Conservation (phyloP, 2,797 vertebrate species). For the Morelia viridis region DNA sequence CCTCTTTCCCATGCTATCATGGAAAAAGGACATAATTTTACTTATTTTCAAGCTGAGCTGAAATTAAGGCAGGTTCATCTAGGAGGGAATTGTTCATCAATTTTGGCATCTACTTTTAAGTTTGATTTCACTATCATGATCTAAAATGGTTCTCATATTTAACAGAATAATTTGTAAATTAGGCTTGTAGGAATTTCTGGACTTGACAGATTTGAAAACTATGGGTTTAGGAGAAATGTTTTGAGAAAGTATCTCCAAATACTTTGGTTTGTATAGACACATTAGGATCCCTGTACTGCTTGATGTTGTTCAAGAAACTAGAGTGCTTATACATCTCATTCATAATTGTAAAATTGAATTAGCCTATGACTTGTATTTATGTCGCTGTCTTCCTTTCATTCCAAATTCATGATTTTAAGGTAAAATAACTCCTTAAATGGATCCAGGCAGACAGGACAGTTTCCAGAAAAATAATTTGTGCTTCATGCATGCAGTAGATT, state of each 20-base stretch:
- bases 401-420: neutral
- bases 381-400: constrained; percentile 23
- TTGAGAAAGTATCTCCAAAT: neutral
- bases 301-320: constrained; percentile 58
- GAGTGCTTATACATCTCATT: constrained; percentile 40
- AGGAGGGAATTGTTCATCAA: neutral
- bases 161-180: neutral
- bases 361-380: constrained; percentile 48
- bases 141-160: neutral
- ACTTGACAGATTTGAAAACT: neutral
- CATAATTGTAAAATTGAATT: constrained; percentile 53
- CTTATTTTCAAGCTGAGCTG: neutral
- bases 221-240: constrained; percentile 24
- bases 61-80: neutral
- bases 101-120: neutral
- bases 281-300: neutral
- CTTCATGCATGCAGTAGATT: neutral
- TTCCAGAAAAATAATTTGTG: neutral
- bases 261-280: neutral
- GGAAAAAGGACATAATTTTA: neutral
- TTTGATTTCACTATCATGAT: neutral
- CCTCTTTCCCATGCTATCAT: neutral
- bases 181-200: neutral
- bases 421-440: constrained; percentile 40
- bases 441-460: constrained; percentile 18